Percentiles rank a stretch among this genome's conserved stretches.
phyloP scores from a whole-genome alignment of 2,113 vertebrate species.

The Chamaetylas fuelleborni region DNA sequence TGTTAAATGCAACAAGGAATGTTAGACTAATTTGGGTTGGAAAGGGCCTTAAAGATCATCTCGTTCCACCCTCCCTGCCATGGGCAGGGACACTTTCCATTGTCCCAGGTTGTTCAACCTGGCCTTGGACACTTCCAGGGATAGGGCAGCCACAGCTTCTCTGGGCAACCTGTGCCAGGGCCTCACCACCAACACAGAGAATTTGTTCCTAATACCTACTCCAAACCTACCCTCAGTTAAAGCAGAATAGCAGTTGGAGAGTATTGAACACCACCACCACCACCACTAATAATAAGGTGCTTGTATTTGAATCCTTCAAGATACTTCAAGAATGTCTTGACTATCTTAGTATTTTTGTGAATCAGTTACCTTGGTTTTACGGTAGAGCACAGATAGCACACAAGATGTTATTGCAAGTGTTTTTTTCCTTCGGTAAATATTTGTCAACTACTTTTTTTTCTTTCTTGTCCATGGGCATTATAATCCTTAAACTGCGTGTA shows the following conservation, averaged over 20 bases:
- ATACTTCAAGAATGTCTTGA: background rate
- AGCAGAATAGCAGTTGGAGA: background rate
- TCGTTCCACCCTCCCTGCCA: background rate
- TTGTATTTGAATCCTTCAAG: background rate
- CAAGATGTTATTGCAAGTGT: background rate
- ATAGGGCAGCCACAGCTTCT: background rate
- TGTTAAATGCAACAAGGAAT: background rate
- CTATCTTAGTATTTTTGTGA: background rate
- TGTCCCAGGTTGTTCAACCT: accelerated
- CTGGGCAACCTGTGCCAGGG: background rate
- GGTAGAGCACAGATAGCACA: background rate
- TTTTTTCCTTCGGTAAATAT: background rate
- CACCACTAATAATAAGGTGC: background rate
- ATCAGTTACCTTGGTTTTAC: background rate
- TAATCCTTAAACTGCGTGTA: background rate
- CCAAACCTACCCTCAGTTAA: background rate
- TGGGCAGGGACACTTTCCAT: background rate
- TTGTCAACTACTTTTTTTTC: background rate
- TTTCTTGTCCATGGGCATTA: background rate
- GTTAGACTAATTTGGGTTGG: background rate
- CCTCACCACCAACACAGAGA: background rate
- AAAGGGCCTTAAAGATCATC: background rate
- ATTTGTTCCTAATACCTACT: background rate
- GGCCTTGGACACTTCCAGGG: background rate
- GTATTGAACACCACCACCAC: background rate